A percentile compares a stretch with the other conserved stretches of the same genome.
phyloP scores from a whole-genome alignment of 2,888 invertebrate species.

The Helobdella robusta region DNA sequence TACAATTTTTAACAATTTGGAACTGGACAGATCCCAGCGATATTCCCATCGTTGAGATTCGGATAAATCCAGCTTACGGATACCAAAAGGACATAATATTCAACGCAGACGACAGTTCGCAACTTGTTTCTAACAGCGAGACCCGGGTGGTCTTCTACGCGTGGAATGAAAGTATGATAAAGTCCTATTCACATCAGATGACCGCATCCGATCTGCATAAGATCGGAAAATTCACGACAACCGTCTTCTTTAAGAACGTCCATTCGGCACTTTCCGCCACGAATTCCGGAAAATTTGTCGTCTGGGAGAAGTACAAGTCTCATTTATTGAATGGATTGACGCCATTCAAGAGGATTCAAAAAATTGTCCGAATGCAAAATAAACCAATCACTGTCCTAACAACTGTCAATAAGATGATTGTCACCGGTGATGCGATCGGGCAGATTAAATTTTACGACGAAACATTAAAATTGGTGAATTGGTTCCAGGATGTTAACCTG shows the following conservation, averaged over 20 bases:
- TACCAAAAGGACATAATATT: slow-evolving; percentile 44
- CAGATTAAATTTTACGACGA: slow-evolving; percentile 50
- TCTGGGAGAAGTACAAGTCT: slow-evolving; percentile 49
- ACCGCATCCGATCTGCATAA: slow-evolving; percentile 49
- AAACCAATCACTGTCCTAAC: slow-evolving; percentile 48
- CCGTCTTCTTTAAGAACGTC: slow-evolving; percentile 45
- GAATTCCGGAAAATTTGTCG: slow-evolving; percentile 48
- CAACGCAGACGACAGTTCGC: slow-evolving; percentile 46
- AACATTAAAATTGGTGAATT: slow-evolving; percentile 47
- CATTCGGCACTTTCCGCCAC: slow-evolving; percentile 48
- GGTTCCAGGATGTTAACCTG: slow-evolving; percentile 48
- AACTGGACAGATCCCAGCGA: slow-evolving; percentile 50
- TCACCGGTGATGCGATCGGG: slow-evolving; percentile 48
- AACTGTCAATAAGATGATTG: slow-evolving; percentile 44
- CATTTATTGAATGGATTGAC: slow-evolving; percentile 29
- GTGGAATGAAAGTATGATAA: slow-evolving; percentile 43
- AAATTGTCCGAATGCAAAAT: slow-evolving; percentile 48
- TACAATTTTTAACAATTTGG: slow-evolving; percentile 47
- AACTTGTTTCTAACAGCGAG: slow-evolving; percentile 48
- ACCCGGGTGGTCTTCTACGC: slow-evolving; percentile 48
- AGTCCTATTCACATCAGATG: slow-evolving; percentile 46
- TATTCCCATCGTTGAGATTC: slow-evolving; percentile 44
- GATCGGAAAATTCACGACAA: slow-evolving; percentile 48
- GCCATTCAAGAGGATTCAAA: slow-evolving; percentile 48
- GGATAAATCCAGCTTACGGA: slow-evolving; percentile 38